Conservation (phyloP, 1,140 invertebrate species). For the Himalopsyche phryganea region DNA sequence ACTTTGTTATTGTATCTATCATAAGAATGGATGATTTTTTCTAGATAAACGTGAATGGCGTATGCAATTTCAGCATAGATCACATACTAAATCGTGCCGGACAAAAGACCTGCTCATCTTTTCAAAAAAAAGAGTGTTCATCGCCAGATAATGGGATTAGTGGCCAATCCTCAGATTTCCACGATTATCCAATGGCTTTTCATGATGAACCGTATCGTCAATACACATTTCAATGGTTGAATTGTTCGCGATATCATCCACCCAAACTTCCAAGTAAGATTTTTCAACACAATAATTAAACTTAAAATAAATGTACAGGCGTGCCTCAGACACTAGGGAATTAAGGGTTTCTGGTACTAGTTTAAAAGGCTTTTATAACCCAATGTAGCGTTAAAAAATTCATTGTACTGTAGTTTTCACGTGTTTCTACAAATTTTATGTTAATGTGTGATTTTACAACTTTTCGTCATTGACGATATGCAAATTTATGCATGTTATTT, state of each 20-base stretch:
- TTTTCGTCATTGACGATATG: too few species aligned
- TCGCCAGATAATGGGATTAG: constrained; percentile 15
- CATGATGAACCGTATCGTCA: constrained; percentile 13
- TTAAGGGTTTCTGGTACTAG: too few species aligned
- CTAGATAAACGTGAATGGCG: constrained; percentile 12
- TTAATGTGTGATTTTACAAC: too few species aligned
- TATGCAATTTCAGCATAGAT: constrained; percentile 43
- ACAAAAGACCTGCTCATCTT: constrained; percentile 22
- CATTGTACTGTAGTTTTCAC: too few species aligned
- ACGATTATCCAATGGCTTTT: constrained; percentile 5
- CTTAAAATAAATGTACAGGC: too few species aligned
- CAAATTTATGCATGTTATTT: too few species aligned
- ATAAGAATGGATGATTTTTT: too few species aligned
- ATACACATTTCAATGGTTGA: constrained; percentile 53
- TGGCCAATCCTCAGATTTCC: constrained; percentile 32
- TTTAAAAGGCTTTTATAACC: too few species aligned
- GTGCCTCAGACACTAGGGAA: too few species aligned
- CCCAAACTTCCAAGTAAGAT: constrained; percentile 62
- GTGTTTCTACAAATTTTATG: too few species aligned
- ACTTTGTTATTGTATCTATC: too few species aligned
- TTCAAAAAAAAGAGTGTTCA: constrained; percentile 7
- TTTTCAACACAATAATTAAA: background rate
- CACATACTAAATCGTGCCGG: constrained; percentile 45
- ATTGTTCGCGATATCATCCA: constrained; percentile 66
- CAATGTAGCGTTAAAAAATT: too few species aligned